Evolutionary conservation across 2,113 vertebrate genomes (phyloP), one percentile per base, ranked within the genome.

Genomic region (Hyperopisus bebe): DNA sequence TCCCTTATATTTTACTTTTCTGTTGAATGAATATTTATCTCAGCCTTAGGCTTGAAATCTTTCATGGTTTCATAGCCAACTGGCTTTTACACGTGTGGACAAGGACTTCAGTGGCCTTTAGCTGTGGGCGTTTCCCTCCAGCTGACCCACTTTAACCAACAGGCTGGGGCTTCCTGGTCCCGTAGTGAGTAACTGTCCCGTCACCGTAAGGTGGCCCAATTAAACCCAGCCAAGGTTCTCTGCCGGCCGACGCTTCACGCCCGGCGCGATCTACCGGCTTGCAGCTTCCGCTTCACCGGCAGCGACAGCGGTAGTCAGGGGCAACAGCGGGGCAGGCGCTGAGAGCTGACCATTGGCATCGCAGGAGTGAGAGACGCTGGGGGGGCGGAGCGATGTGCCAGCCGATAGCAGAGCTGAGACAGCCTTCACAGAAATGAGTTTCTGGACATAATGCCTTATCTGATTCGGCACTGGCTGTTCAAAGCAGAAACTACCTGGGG

Each of bases 401-500:
- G 82, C 82, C 3, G 82, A 44, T 46, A 47, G 15, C 21, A n/a
- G 74, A 80, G 35, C 35, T 80, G 35, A 80, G 74, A 42, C 74
- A 80, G 35, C 13, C 35, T 80, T 42, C 74, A 80, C 74, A 17
- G 74, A 80, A 80, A 80, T 42, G 15, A 39, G 35, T 80, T 80
- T 42, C 82, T 46, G 42, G 42, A 84, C 44, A 47, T 47, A 84
- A 84, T 47, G 21, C 39, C 82, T 47, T 84, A 84, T 84, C 82
- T 84, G 82, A 84, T 84, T 21, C 21, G 3, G 44, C 42, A 80
- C 39, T 47, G 44, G 82, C 82, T 84, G 82, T 84, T 84, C 82
- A 84, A 84, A 84, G 44, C 82, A 84, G 82, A 84, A 82, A 84
- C 80, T 84, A 84, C 80, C 80, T 24, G 80, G 44, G 82, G 82